Evolutionary conservation across 2,888 invertebrate genomes (phyloP).

Genomic region (Cistogaster globosa): DNA sequence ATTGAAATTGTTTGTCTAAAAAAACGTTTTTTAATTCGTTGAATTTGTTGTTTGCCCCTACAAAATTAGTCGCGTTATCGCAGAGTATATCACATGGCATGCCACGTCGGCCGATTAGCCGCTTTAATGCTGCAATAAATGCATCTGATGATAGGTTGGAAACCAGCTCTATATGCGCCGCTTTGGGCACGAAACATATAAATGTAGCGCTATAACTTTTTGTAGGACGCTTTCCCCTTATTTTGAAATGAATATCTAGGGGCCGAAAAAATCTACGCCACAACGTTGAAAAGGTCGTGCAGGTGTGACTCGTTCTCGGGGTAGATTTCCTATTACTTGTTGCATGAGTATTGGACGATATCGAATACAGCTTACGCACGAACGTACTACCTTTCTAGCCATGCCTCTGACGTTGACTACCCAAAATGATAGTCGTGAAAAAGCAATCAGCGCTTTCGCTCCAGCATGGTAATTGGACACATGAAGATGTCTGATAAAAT

Average conservation of each 20-base stretch:
- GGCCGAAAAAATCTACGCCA: constrained; percentile 62
- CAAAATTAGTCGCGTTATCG: constrained; percentile 64
- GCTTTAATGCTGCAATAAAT: constrained; percentile 55
- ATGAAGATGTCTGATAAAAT: constrained; percentile 48
- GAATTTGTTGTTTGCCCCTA: constrained; percentile 35
- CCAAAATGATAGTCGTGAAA: constrained; percentile 60
- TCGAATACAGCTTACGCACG: constrained; percentile 38
- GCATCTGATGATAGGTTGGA: constrained; percentile 51
- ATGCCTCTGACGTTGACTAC: constrained; percentile 35
- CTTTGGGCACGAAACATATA: neutral
- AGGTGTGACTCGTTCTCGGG: constrained; percentile 30
- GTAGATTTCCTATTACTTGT: constrained; percentile 39
- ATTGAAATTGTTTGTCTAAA: constrained; percentile 14
- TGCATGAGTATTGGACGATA: constrained; percentile 47
- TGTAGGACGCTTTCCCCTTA: constrained; percentile 56
- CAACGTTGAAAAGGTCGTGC: constrained; percentile 38
- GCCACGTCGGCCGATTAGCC: constrained; percentile 48
- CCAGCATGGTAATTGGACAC: constrained; percentile 67
- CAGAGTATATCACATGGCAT: constrained; percentile 45
- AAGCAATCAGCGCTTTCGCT: constrained; percentile 57
- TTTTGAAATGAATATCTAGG: constrained; percentile 40
- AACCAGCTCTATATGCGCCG: constrained; percentile 8
- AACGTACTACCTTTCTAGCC: constrained; percentile 30
- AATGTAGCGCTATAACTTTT: constrained; percentile 63
- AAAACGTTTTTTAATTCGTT: constrained; percentile 1